Percentiles rank a stretch among this genome's conserved stretches.
Conservation (phyloP, 2,113 vertebrate genomes). For the Ivindomyrus marchei region DNA sequence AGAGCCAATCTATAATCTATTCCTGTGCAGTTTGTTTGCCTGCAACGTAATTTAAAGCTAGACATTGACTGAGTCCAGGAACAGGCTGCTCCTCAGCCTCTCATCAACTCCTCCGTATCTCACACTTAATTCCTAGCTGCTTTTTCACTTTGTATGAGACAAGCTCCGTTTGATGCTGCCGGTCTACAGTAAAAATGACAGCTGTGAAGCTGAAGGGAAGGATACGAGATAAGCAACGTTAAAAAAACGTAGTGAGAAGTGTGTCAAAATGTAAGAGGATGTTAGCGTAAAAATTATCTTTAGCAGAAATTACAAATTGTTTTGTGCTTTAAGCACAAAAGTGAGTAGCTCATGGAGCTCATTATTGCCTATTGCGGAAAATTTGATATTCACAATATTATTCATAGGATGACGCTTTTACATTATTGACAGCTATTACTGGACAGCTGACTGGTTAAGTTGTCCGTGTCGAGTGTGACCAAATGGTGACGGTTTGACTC, state of each 20-base stretch:
- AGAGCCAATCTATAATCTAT: neutral
- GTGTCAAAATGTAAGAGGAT: neutral
- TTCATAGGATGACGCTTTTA: neutral
- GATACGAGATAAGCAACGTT: neutral
- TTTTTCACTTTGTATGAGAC: neutral
- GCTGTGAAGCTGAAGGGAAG: neutral
- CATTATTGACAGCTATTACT: neutral
- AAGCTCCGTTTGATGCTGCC: neutral
- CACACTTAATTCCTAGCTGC: neutral
- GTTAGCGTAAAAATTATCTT: neutral
- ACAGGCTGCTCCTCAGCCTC: neutral
- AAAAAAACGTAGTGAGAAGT: neutral
- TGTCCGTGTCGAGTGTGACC: neutral
- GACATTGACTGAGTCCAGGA: neutral
- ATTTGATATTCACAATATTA: neutral
- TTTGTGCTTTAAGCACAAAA: neutral
- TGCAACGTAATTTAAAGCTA: neutral
- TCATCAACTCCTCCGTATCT: neutral
- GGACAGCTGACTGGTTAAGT: neutral
- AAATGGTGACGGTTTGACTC: neutral
- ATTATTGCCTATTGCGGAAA: neutral
- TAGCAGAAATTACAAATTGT: neutral
- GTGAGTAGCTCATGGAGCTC: neutral
- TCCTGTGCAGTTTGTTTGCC: neutral
- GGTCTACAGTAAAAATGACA: neutral